Evolutionary conservation across 64 coral and sea anemone genomes (phyloP).

Genomic region (Anthopleura sola): DNA sequence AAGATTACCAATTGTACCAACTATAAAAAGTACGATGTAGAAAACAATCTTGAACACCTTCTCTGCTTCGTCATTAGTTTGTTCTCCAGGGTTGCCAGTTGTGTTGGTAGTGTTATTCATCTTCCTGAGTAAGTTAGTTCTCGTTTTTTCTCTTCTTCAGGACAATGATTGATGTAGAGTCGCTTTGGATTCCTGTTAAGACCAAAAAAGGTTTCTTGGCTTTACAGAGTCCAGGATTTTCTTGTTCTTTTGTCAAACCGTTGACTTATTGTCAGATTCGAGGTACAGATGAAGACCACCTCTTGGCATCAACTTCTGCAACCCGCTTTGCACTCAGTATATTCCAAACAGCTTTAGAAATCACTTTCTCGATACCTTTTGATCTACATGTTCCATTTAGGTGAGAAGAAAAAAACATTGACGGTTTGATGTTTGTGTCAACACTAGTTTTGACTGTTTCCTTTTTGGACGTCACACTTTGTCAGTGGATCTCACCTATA

Average conservation of each 20-base stretch:
- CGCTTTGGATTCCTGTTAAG: background rate
- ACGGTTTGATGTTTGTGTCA: background rate
- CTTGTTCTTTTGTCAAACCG: background rate
- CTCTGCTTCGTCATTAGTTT: constrained; percentile 19
- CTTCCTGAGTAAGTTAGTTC: no score
- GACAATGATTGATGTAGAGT: background rate
- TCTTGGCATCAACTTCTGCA: background rate
- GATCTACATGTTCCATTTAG: constrained; percentile 2
- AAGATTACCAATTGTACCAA: constrained; percentile 35
- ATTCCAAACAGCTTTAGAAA: background rate
- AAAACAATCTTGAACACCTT: constrained; percentile 41
- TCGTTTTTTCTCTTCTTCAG: background rate
- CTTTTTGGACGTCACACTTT: background rate
- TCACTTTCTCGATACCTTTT: background rate
- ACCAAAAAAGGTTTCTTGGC: background rate
- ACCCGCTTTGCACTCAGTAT: background rate
- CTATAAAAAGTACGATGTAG: constrained; percentile 30
- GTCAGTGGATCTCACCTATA: background rate
- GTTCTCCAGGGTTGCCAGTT: background rate
- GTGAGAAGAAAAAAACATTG: background rate
- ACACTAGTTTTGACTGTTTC: constrained; percentile 1
- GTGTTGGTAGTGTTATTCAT: constrained; percentile 19
- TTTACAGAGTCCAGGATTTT: background rate
- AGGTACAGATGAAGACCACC: background rate
- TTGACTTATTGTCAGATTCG: background rate